Conservation (phyloP, 2,797 vertebrate species). For the Microhierax caerulescens region DNA sequence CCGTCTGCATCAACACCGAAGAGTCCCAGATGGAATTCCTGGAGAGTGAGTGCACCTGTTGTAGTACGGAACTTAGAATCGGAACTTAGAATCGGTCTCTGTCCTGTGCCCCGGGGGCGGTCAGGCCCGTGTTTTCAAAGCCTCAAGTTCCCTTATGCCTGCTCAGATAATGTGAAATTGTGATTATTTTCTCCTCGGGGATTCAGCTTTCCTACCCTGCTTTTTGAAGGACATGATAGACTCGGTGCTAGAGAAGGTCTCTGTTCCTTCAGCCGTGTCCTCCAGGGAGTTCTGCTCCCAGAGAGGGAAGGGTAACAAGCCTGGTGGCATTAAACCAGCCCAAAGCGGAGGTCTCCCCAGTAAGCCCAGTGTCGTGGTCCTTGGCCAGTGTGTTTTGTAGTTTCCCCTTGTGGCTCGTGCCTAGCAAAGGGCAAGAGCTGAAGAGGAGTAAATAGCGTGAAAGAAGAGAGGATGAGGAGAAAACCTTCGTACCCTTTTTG, state of each 20-base stretch:
- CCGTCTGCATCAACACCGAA: conserved; percentile 83
- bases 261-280: background rate
- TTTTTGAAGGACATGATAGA: background rate
- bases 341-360: background rate
- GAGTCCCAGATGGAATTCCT: conserved; percentile 86
- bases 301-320: background rate
- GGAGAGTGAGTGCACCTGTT: conserved; percentile 83
- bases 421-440: background rate
- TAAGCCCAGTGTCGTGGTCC: background rate
- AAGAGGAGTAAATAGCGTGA: background rate
- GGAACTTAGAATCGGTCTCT: too few species aligned
- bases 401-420: background rate
- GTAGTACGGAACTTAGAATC: rapidly evolving
- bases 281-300: background rate
- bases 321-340: background rate
- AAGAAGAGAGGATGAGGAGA: background rate
- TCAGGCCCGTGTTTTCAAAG: background rate
- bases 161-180: rapidly evolving
- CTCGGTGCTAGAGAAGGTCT: background rate
- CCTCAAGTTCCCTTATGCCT: rapidly evolving
- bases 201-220: background rate
- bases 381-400: rapidly evolving
- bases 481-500: background rate
- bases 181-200: background rate
- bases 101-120: background rate